These are phyloP conservation scores for Calyptommatus sinebrachiatus DNA, from an alignment of 2,113 vertebrate species.

Conservation along the genomic window DNA sequence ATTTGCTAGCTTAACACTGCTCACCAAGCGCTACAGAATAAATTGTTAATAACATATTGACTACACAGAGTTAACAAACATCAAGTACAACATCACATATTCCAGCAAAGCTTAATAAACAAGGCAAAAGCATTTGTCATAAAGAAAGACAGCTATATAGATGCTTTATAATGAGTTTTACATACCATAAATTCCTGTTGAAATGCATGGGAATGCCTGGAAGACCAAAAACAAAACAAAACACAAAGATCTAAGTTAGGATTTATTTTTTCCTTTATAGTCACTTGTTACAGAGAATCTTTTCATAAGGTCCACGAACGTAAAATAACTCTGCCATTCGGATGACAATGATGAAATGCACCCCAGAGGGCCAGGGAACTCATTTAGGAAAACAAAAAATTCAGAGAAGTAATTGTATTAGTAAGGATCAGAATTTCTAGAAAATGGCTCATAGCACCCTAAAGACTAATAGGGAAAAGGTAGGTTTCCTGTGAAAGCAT, in stretches of 20 bases:
- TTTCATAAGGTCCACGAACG: neutral
- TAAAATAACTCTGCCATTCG: slow-evolving; percentile 2
- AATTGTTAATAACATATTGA: neutral
- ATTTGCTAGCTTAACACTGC: neutral
- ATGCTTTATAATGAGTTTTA: slow-evolving; percentile 3
- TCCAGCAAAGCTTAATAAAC: neutral
- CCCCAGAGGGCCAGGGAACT: neutral
- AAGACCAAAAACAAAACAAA: slow-evolving; percentile 71
- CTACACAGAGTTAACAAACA: neutral
- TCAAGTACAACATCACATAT: neutral
- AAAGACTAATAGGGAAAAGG: no score
- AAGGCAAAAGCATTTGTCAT: slow-evolving; percentile 23
- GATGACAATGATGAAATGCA: neutral
- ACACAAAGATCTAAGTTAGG: slow-evolving; percentile 46
- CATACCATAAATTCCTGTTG: slow-evolving; percentile 99
- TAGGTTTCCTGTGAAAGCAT: no score
- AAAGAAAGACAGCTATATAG: slow-evolving; percentile 37
- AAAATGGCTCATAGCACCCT: no score
- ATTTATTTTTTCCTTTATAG: slow-evolving; percentile 15
- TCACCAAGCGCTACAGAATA: neutral
- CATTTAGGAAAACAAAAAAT: neutral
- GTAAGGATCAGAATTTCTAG: no score
- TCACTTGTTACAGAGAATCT: slow-evolving; percentile 33
- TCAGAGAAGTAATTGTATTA: no score
- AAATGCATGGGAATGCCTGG: slow-evolving; percentile 98